A percentile compares a stretch with the other conserved stretches of the same genome.
phyloP scores from a whole-genome alignment of 1,140 invertebrate genomes.

The Anastatus disparis region DNA sequence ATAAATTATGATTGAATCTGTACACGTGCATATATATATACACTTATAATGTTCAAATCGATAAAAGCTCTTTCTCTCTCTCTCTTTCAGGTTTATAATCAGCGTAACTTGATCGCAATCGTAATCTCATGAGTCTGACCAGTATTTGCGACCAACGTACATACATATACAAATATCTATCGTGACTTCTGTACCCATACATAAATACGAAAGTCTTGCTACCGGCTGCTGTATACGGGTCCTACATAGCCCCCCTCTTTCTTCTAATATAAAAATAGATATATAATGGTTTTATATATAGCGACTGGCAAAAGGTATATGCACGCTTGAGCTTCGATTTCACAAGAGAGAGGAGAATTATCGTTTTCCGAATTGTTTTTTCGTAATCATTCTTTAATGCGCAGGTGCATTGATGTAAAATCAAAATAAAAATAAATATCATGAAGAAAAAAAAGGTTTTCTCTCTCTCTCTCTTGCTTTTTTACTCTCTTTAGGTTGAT shows the following conservation, averaged over 20 bases:
- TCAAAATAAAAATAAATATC: too few species aligned
- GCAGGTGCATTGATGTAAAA: not conserved
- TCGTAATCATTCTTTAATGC: slow-evolving; percentile 1
- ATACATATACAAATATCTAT: not conserved
- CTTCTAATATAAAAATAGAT: too few species aligned
- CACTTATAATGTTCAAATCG: not conserved
- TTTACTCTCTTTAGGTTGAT: too few species aligned
- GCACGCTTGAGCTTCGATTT: too few species aligned
- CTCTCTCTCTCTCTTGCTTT: too few species aligned
- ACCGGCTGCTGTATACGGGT: too few species aligned
- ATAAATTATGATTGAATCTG: not conserved
- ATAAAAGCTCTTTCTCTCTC: slow-evolving; percentile 9
- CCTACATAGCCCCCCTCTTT: too few species aligned
- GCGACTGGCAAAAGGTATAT: too few species aligned
- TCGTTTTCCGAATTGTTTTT: slow-evolving; percentile 30
- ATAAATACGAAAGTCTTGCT: not conserved
- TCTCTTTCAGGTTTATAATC: slow-evolving; percentile 11
- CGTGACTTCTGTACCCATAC: not conserved
- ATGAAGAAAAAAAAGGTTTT: too few species aligned
- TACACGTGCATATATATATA: not conserved
- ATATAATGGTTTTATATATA: too few species aligned
- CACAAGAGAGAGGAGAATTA: not conserved
- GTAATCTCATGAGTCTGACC: not conserved
- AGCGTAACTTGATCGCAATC: slow-evolving; percentile 11
- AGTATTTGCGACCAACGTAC: too few species aligned